phyloP scores from a whole-genome alignment of 2,113 vertebrate genomes.

The Mesocricetus auratus region DNA sequence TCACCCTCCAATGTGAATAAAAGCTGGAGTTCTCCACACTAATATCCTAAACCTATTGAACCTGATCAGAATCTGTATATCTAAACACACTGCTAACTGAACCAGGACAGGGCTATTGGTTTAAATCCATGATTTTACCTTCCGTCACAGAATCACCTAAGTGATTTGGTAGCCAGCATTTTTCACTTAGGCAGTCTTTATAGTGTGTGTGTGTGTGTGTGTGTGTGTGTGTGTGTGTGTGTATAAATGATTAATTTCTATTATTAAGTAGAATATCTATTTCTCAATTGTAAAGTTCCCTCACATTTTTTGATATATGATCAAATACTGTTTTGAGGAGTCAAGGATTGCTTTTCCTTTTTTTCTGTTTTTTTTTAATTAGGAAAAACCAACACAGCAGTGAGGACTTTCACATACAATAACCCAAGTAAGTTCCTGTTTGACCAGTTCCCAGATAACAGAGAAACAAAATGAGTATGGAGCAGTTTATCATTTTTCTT shows the following conservation, averaged over 20 bases:
- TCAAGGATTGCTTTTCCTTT: background rate
- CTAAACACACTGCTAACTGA: constrained; percentile 56
- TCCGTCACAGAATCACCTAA: constrained; percentile 52
- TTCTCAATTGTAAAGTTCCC: constrained; percentile 4
- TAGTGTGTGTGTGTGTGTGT: background rate
- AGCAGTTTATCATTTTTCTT: constrained; percentile 71
- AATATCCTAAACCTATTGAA: constrained; percentile 60
- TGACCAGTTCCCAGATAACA: constrained; percentile 81
- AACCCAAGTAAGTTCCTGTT: constrained; percentile 59
- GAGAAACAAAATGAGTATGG: constrained; percentile 77
- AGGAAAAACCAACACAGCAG: constrained; percentile 65
- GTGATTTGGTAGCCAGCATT: constrained; percentile 55
- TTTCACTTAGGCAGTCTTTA: constrained; percentile 43
- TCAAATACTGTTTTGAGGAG: constrained; percentile 55
- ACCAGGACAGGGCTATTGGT: constrained; percentile 51
- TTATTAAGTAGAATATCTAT: constrained; percentile 41
- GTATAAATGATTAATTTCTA: background rate
- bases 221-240: background rate
- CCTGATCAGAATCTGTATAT: constrained; percentile 58
- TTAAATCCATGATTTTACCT: constrained; percentile 37
- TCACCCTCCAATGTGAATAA: constrained; percentile 2
- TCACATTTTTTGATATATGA: constrained; percentile 33
- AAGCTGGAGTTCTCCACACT: constrained; percentile 57
- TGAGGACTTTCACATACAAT: constrained; percentile 59
- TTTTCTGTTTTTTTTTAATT: background rate